Conservation (phyloP, 1,140 invertebrate species). For the Parasteatoda tepidariorum region DNA sequence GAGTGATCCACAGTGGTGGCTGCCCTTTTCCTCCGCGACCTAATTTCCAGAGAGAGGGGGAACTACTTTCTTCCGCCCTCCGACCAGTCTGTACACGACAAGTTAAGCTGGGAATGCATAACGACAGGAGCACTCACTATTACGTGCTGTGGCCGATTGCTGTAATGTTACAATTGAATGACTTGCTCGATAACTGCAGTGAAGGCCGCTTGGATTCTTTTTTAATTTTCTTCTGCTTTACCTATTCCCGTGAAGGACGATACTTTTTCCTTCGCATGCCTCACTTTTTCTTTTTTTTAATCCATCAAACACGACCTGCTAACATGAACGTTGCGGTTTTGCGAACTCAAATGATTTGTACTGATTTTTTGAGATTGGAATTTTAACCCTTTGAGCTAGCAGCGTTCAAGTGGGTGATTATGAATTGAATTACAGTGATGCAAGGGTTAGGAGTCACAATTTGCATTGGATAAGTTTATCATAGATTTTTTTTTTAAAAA, state of each 20-base stretch:
- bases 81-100: constrained; percentile 25
- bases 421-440: too few relatives aligned
- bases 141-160: background rate
- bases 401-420: too few relatives aligned
- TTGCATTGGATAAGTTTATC: too few relatives aligned
- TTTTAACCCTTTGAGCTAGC: too few relatives aligned
- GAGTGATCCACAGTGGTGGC: background rate
- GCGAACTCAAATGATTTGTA: too few relatives aligned
- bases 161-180: constrained; percentile 2
- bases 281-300: too few relatives aligned
- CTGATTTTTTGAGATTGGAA: too few relatives aligned
- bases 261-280: background rate
- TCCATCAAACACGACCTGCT: too few relatives aligned
- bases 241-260: background rate
- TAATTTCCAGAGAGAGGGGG: constrained; percentile 30
- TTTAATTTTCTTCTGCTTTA: background rate
- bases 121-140: background rate
- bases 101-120: constrained; percentile 5
- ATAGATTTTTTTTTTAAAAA: too few relatives aligned
- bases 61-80: constrained; percentile 50
- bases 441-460: too few relatives aligned
- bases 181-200: constrained; percentile 12
- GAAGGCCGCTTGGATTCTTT: constrained; percentile 21
- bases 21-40: constrained; percentile 41
- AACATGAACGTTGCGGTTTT: too few relatives aligned